Percentiles rank a stretch among this genome's conserved stretches.
Evolutionary conservation across 2,888 invertebrate species (phyloP).

Genomic region (Parnassius mnemosyne): DNA sequence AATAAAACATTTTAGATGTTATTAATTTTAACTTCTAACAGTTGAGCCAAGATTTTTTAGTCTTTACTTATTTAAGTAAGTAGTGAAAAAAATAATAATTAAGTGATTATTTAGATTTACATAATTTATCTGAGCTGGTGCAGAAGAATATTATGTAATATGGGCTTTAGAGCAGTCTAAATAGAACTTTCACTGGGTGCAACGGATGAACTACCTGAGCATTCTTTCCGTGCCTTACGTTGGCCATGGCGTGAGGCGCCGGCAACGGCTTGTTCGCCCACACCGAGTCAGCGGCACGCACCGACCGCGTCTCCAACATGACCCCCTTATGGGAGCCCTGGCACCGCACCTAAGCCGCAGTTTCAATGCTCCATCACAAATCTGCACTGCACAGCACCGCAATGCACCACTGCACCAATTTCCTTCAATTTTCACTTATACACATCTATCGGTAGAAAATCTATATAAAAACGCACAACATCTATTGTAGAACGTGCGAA

Average conservation of each 20-base stretch:
- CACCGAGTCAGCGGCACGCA: constrained; percentile 86
- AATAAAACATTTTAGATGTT: too few relatives aligned
- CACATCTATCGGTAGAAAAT: constrained; percentile 36
- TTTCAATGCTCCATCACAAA: constrained; percentile 62
- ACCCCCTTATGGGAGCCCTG: constrained; percentile 60
- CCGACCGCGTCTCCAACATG: constrained; percentile 88
- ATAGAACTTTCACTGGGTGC: background rate
- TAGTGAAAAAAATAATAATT: too few relatives aligned
- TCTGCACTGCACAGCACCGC: constrained; percentile 48
- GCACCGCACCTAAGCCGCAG: constrained; percentile 45
- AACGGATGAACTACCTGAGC: constrained; percentile 74
- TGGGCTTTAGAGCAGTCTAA: too few relatives aligned
- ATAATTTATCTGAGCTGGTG: too few relatives aligned
- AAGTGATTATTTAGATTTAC: too few relatives aligned
- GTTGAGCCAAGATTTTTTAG: too few relatives aligned
- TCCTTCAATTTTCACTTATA: constrained; percentile 26
- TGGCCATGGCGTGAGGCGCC: constrained; percentile 80
- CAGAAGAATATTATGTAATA: too few relatives aligned
- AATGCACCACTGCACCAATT: constrained; percentile 47
- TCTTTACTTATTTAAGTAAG: too few relatives aligned
- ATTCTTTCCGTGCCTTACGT: constrained; percentile 84
- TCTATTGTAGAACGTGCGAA: constrained; percentile 63
- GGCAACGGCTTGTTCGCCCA: constrained; percentile 83
- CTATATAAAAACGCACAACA: constrained; percentile 47
- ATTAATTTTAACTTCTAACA: too few relatives aligned